Evolutionary conservation across 2,888 invertebrate species (phyloP), one percentile per base, ranked within the genome.

Genomic region (Clistopyga incitator): DNA sequence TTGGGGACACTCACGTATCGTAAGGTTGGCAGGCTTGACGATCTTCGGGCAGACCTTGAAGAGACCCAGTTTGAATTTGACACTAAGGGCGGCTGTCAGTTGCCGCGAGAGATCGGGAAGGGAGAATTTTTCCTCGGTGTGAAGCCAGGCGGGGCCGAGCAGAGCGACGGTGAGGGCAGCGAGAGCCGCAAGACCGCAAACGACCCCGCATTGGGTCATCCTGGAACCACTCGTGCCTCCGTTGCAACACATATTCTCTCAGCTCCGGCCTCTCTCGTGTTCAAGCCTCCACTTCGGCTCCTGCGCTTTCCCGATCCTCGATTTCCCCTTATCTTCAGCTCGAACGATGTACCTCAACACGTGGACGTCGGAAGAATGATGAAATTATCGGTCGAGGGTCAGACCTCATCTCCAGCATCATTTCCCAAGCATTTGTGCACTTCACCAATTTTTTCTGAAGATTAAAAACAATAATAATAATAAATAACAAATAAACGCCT

Each of bases 141-240:
- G 92, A 54, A 93, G 90, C 93, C 93, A 93, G 23, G 92, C 92
- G 13, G 93, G 92, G n/a, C 93, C 93, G 56, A 92, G 85, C 50
- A 93, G 89, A 0, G 93, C 92, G 13, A 92, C 91, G 76, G 91
- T 89, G 20, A 93, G 90, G 20, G 93, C 93, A 0, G 91, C 92
- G 15, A 93, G 89, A 1, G 93, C 93, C 23, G 93, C 93, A 79
- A 93, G 88, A 65, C 93, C 93, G 76, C 92, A 93, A 65, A 93
- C 87, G 52, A 93, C 89, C 59, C 93, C 93, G 81, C 93, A 93
- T 81, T 92, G 89, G 75, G 93, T 92, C 91, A 93, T 89, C 68
- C 89, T 89, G 64, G 91, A 88, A 47, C 93, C 93, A 78, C 91
- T 91, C 79, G 90, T 86, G 20, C 90, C 90, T 64, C 90, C 90